A percentile compares a stretch with the other conserved stretches of the same genome.
Conservation (phyloP, 2,113 vertebrate genomes). For the Nothocercus julius region DNA sequence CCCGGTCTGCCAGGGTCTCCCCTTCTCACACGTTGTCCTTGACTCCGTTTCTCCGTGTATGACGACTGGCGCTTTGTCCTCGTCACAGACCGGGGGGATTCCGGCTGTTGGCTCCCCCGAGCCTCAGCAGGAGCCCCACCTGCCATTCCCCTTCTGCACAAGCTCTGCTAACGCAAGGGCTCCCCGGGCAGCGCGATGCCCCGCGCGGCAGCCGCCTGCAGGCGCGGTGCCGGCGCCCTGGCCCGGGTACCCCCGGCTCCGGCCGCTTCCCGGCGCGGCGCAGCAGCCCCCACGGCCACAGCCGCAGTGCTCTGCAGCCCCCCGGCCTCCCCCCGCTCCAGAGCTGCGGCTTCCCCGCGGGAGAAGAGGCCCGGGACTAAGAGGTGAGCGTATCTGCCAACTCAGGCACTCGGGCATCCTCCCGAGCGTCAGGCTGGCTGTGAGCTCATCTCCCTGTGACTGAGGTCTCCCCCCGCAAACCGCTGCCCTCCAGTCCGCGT, state of each 20-base stretch:
- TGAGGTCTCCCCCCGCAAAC: not conserved
- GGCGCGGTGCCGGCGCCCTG: too few species aligned
- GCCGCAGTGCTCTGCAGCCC: too few species aligned
- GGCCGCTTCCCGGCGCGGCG: too few species aligned
- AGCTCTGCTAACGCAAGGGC: too few species aligned
- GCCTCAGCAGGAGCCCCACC: not conserved
- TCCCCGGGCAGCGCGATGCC: too few species aligned
- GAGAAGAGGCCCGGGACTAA: not conserved
- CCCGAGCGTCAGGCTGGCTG: not conserved
- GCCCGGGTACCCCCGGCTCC: too few species aligned
- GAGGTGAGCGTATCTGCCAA: not conserved
- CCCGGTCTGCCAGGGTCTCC: fast-evolving
- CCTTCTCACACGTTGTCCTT: not conserved
- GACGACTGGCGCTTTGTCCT: not conserved
- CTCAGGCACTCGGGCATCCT: not conserved
- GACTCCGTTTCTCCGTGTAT: not conserved
- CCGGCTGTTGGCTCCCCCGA: fast-evolving
- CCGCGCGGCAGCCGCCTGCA: too few species aligned
- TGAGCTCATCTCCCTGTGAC: fast-evolving
- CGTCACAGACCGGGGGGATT: not conserved
- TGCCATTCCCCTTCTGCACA: too few species aligned
- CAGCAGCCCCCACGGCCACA: too few species aligned
- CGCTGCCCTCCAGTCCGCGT: not conserved
- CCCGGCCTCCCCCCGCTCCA: not conserved
- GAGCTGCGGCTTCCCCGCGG: not conserved